Conservation (phyloP, 53 echinoderm and acorn worm species). For the Antedon mediterranea region DNA sequence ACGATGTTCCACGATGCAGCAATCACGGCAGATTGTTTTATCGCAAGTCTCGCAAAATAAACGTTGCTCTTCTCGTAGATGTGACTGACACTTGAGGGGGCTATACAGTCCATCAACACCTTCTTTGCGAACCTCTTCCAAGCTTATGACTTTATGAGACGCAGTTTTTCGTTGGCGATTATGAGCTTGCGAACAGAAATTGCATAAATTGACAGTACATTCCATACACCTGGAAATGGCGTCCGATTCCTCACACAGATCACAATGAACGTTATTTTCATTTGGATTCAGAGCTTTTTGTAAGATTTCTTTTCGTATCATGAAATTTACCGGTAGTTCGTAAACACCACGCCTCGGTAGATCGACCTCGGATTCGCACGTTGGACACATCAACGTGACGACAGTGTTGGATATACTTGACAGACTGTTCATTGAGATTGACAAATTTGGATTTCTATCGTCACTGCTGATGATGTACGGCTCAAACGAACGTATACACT, state of each 20-base stretch:
- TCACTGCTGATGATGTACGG: conserved; percentile 31
- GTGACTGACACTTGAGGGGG: conserved; percentile 62
- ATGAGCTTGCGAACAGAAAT: conserved; percentile 83
- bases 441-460: conserved; percentile 8
- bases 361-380: conserved; percentile 60
- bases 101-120: conserved; percentile 36
- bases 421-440: conserved; percentile 16
- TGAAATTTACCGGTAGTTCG: conserved; percentile 62
- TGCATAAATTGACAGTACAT: conserved; percentile 84
- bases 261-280: conserved; percentile 49
- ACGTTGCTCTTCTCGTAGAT: conserved; percentile 73
- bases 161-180: conserved; percentile 85
- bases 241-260: conserved; percentile 75
- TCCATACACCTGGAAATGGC: conserved; percentile 73
- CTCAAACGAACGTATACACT: conserved; percentile 53
- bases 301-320: conserved; percentile 49
- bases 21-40: conserved; percentile 76
- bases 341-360: conserved; percentile 35
- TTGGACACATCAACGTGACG: conserved; percentile 55
- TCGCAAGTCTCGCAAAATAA: conserved; percentile 96
- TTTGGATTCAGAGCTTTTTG: conserved; percentile 60
- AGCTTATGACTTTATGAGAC: conserved; percentile 45
- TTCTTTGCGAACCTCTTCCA: conserved; percentile 60
- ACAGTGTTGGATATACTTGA: conserved; percentile 5
- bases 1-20: conserved; percentile 82